Percentiles rank a stretch among this genome's conserved stretches.
These are phyloP conservation scores for Mesitornis unicolor DNA, from an alignment of 2,113 vertebrate genomes.

Conservation along the genomic window DNA sequence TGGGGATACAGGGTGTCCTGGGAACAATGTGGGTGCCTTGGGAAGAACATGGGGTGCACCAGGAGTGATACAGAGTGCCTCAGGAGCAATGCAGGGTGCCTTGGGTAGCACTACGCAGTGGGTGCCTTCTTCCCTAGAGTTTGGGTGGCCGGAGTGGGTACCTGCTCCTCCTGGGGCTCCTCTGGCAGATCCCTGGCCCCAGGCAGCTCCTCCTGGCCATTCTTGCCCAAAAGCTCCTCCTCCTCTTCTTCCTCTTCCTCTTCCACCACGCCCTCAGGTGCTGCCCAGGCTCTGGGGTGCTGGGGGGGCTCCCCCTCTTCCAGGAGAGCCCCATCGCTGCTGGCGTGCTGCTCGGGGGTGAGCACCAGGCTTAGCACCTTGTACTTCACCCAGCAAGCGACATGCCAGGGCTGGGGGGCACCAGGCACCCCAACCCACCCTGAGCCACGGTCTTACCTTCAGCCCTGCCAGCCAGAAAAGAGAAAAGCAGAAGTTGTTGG, in stretches of 20 bases:
- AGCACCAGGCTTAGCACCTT: not conserved
- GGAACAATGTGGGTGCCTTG: too few relatives aligned
- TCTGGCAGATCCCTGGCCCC: constrained; percentile 59
- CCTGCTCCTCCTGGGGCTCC: constrained; percentile 81
- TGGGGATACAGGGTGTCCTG: too few relatives aligned
- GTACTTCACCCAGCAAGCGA: too few relatives aligned
- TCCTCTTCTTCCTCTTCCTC: constrained; percentile 46
- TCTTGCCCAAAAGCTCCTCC: constrained; percentile 61
- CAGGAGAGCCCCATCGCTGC: constrained; percentile 82
- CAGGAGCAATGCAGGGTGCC: not conserved
- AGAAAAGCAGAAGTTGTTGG: not conserved
- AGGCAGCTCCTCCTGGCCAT: constrained; percentile 73
- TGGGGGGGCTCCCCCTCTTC: constrained; percentile 71
- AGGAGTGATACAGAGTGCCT: not conserved
- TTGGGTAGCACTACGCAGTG: not conserved
- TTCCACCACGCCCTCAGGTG: constrained; percentile 54
- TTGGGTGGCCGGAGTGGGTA: constrained; percentile 62
- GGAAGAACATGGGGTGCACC: too few relatives aligned
- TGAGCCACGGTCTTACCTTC: constrained; percentile 55
- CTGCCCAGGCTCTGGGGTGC: constrained; percentile 54
- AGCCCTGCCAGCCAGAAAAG: constrained; percentile 1
- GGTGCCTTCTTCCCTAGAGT: too few relatives aligned
- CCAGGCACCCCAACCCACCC: not conserved
- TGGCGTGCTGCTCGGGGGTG: constrained; percentile 81
- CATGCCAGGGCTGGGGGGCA: too few relatives aligned